These are phyloP conservation scores for Cheirogaleus medius DNA, from an alignment of 2,113 vertebrate genomes.

Conservation along the genomic window DNA sequence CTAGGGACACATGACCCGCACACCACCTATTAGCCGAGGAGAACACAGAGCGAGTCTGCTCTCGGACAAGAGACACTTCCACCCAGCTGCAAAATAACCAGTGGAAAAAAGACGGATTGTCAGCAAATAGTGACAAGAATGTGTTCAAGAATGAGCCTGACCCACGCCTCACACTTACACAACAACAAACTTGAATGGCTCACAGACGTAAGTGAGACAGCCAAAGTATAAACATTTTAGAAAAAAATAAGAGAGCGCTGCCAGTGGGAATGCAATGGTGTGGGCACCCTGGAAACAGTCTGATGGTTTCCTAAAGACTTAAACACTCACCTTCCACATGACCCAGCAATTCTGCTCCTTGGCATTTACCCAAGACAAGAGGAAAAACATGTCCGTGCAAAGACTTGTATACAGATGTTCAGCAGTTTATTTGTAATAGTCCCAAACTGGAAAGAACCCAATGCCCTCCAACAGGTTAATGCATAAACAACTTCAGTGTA, in stretches of 20 bases:
- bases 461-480: accelerated
- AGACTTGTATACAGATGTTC: background rate
- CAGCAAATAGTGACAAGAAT: accelerated
- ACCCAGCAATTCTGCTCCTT: background rate
- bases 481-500: background rate
- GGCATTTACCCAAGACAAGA: background rate
- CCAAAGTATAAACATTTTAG: accelerated
- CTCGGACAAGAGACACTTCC: background rate
- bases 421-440: accelerated
- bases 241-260: background rate
- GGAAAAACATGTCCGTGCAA: background rate
- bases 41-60: background rate
- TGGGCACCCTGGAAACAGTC: background rate
- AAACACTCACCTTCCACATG: background rate
- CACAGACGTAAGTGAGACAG: accelerated
- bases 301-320: background rate
- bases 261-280: background rate
- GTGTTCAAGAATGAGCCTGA: accelerated
- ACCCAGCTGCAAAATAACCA: background rate
- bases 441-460: too few species aligned
- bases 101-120: background rate
- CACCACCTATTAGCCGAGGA: background rate
- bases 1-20: constrained; percentile 73
- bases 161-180: accelerated
- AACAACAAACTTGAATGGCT: accelerated